A percentile compares a stretch with the other conserved stretches of the same genome.
phyloP scores from a whole-genome alignment of 2,113 vertebrate species.

The Centropristis striata region DNA sequence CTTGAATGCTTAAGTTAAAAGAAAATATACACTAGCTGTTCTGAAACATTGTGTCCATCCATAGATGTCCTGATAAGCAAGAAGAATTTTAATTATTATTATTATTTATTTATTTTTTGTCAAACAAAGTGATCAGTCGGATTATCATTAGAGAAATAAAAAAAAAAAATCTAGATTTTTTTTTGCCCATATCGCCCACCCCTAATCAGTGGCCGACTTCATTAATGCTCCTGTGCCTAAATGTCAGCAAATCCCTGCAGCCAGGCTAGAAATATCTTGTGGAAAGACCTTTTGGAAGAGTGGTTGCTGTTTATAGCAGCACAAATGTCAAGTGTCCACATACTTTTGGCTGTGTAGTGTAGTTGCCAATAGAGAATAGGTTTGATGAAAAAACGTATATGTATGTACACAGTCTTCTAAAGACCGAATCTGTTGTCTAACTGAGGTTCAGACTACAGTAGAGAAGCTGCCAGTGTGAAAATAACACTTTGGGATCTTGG shows the following conservation, averaged over 20 bases:
- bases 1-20: too few relatives aligned
- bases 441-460: neutral
- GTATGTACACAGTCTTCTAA: neutral
- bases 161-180: too few relatives aligned
- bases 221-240: neutral
- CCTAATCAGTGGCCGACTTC: neutral
- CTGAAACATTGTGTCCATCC: too few relatives aligned
- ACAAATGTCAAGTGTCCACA: neutral
- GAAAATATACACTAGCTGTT: too few relatives aligned
- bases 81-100: too few relatives aligned
- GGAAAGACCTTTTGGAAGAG: neutral
- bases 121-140: too few relatives aligned
- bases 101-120: too few relatives aligned
- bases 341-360: neutral
- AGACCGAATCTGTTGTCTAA: neutral
- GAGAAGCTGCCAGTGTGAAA: neutral
- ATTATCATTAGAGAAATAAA: too few relatives aligned
- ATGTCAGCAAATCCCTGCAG: neutral
- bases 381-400: neutral
- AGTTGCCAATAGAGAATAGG: too few relatives aligned
- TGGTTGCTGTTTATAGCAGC: neutral
- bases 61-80: too few relatives aligned
- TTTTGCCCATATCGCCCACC: too few relatives aligned
- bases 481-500: conserved; percentile 29
- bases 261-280: neutral